These are phyloP conservation scores for Pantherophis vulpinus DNA, from an alignment of 2,797 vertebrate species.

Conservation along the genomic window DNA sequence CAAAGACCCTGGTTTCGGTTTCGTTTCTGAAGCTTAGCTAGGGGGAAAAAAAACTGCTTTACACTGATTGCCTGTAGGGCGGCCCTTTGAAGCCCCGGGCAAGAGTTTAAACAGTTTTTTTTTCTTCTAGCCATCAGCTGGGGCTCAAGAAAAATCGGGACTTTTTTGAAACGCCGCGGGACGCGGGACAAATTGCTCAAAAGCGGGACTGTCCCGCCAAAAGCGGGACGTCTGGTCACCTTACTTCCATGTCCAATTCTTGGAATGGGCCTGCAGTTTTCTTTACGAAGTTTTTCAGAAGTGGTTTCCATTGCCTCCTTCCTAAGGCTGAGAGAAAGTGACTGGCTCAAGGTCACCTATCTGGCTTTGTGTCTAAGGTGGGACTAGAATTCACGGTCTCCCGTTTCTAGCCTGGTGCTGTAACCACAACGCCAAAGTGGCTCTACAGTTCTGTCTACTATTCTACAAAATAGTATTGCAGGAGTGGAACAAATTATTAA, in stretches of 20 bases:
- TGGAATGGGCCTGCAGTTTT: background rate
- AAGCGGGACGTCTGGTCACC: no score
- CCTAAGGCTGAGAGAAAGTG: background rate
- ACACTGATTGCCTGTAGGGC: no score
- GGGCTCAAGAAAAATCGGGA: no score
- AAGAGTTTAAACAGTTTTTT: no score
- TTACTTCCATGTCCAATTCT: background rate
- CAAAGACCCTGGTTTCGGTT: no score
- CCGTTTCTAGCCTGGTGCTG: background rate
- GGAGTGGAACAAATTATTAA: background rate
- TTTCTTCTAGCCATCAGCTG: no score
- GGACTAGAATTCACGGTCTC: background rate
- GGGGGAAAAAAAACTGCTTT: no score
- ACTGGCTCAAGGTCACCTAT: background rate
- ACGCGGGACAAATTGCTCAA: no score
- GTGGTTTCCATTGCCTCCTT: background rate
- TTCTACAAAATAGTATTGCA: background rate
- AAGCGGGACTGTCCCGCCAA: no score
- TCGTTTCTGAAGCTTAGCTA: no score
- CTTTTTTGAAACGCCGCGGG: no score
- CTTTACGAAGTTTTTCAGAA: background rate
- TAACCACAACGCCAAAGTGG: background rate
- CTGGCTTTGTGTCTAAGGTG: background rate
- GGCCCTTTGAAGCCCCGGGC: no score
- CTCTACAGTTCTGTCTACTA: background rate